Base-by-base conservation (phyloP, 2,113 vertebrate species). In the Hippocampus mohnikei region DNA sequence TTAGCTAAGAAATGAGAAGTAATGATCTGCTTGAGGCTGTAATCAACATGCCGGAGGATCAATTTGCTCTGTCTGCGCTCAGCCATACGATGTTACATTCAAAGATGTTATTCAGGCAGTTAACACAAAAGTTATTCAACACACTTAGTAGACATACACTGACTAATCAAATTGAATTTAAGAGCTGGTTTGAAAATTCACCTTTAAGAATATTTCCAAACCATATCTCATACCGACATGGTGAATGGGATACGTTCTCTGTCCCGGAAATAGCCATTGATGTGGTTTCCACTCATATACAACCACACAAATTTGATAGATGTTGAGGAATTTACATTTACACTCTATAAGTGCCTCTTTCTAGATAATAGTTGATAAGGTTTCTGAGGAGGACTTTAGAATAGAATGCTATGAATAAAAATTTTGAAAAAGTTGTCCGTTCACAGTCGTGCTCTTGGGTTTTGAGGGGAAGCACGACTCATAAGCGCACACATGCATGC, bases 1-100 rank as follows among this genome's bases (percentile, higher is more conserved):
- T 83, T 77, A 83, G 80, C 78, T 79, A 82, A 84, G 83, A 84
- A 72, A 84, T 81, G 66, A 78, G 77, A 79, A 78, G 78, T 80
- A 83, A 80, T 82, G 67, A 77, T 84, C 75, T 75, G 83, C 81
- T 73, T 71, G 68, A 75, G 79, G 77, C 80, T 75, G 63, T 75
- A 73, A 63, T 33, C 74, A 68, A 58, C 74, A 70, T 83, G 69
- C 72, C 74, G 78, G 74, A 52, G 20, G 23, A 69, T 82, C 70
- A 67, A 46, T 44, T 67, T 80, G 81, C 72, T 69, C 78, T 60
- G 20, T 52, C 60, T 62, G 67, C 70, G 25, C 79, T 73, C 55
- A 42, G 71, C 71, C 77, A 78, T 85, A 79, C 84, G 77, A 75
- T 75, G 66, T 63, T 66, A 74, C 62, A 79, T 81, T 80, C 80